These are phyloP conservation scores for Prionailurus bengalensis DNA, from an alignment of 2,113 vertebrate species.

Conservation along the genomic window DNA sequence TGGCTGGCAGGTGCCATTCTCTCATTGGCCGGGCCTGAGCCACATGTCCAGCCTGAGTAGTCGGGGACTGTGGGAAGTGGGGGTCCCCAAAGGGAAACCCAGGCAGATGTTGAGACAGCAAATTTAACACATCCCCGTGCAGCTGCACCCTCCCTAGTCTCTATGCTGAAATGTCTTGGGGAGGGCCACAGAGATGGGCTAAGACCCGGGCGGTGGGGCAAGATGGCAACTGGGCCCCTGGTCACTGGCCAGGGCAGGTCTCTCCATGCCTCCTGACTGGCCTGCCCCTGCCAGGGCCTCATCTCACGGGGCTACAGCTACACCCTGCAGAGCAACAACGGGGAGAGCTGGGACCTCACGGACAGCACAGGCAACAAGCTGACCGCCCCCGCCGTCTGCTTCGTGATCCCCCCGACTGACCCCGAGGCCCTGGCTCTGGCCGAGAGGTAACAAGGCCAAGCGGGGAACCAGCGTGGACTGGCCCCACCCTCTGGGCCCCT, in stretches of 20 bases:
- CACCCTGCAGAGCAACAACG: slow-evolving; percentile 92
- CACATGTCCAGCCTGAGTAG: background rate
- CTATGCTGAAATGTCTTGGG: background rate
- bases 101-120: background rate
- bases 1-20: background rate
- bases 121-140: background rate
- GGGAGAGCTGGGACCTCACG: slow-evolving; percentile 93
- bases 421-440: slow-evolving; percentile 89
- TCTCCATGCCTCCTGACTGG: background rate
- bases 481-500: background rate
- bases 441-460: slow-evolving; percentile 90
- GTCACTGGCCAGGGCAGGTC: background rate
- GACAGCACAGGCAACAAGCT: slow-evolving; percentile 89
- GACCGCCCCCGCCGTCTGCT: slow-evolving; percentile 93
- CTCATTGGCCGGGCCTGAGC: background rate
- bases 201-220: background rate
- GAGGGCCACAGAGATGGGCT: background rate
- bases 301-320: slow-evolving; percentile 93
- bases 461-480: background rate
- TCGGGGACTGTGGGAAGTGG: background rate
- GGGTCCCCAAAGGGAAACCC: background rate
- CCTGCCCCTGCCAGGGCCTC: slow-evolving; percentile 88
- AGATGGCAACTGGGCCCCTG: background rate
- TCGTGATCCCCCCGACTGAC: slow-evolving; percentile 95
- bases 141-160: background rate